Evolutionary conservation across 2,888 invertebrate genomes (phyloP).

Genomic region (Cephonodes hylas): DNA sequence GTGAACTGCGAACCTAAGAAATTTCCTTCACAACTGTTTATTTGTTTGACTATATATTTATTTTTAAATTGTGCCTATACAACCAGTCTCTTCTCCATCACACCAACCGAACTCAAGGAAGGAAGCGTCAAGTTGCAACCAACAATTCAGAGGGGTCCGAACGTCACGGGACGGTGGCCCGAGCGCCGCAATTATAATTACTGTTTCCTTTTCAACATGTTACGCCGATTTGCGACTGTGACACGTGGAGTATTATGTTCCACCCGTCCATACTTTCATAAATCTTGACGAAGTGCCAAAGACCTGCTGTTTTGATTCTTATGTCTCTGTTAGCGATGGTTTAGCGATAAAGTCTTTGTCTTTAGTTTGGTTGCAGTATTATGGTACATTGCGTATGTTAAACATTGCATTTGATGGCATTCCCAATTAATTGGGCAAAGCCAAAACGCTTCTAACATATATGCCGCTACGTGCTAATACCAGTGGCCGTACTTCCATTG

Average conservation of each 20-base stretch:
- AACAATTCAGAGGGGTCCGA: constrained; percentile 40
- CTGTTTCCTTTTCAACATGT: constrained; percentile 46
- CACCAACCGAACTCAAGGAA: constrained; percentile 29
- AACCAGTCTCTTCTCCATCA: constrained; percentile 17
- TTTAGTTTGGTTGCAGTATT: no score
- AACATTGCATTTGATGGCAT: no score
- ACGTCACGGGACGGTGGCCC: constrained; percentile 40
- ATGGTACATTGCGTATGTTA: no score
- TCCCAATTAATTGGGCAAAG: no score
- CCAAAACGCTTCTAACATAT: no score
- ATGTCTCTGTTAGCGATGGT: background rate
- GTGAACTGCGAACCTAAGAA: no score
- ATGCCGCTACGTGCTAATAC: no score
- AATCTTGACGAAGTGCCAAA: background rate
- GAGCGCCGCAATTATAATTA: constrained; percentile 50
- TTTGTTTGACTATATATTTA: no score
- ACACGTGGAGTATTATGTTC: constrained; percentile 21
- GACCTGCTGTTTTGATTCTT: background rate
- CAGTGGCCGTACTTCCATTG: no score
- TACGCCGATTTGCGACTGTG: constrained; percentile 32
- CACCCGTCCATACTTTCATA: constrained; percentile 14
- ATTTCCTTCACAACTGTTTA: no score
- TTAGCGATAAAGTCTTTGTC: no score
- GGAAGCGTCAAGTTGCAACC: constrained; percentile 40
- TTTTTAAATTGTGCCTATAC: no score